Base-by-base conservation (phyloP, 2,888 invertebrate species). In the Eupithecia centaureata region DNA sequence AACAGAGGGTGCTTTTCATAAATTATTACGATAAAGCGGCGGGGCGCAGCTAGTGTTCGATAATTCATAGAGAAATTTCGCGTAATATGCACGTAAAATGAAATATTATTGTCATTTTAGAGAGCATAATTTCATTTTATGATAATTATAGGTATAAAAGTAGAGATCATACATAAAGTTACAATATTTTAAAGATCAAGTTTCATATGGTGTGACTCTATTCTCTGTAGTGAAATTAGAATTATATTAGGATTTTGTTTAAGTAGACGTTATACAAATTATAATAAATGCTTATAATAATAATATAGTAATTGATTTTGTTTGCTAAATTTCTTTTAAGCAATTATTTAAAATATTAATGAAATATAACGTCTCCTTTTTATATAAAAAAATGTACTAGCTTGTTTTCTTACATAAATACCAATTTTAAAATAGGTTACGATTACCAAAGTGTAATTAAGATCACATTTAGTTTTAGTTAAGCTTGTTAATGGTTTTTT, bases 401-500 rank as follows among this genome's bases (percentile, higher is more conserved):
- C 72, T 65, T 59, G 77, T 76, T 75, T 79, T 87, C 86, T 89
- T 88, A 89, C 77, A 70, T 78, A 82, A 82, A 76, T 76, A 84
- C 82, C 56, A 89, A 88, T 81, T 81, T 84, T 82, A 84, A 83
- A 79, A 75, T 91, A 92, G 91, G 85, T 92, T 85, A 88, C 87
- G 89, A 91, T 91, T 91, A 92, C 92, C 92, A 92, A 92, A 92
- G 92, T 91, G 89, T 92, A 91, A 88, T 88, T 92, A 90, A 91
- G 82, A 87, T 88, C 87, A 87, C 84, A 84, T 84, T 82, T 88
- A 91, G 89, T 83, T 79, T 72, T 76, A 78, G 77, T 67, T 72
- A 69, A 71, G 66, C 66, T 65, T 47, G 47, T 47, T 68, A 58
- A 60, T 61, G 8, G 61, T 59, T 33, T 60, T 58, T 65, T 30